Evolutionary conservation across 2,888 invertebrate genomes (phyloP).

Genomic region (Tetropium fuscum): DNA sequence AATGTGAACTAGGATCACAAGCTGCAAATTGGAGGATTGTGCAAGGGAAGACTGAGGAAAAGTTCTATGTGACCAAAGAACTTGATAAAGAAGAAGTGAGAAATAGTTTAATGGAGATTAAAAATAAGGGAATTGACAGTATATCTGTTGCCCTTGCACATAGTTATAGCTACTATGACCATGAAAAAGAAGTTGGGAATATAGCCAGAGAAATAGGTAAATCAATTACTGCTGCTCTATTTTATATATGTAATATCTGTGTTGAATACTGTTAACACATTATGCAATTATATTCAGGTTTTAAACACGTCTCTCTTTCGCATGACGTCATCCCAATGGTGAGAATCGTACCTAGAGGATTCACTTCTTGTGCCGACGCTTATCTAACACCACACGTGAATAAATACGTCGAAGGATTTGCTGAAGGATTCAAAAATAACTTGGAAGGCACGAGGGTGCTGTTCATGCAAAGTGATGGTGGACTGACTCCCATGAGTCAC

Average conservation of each 20-base stretch:
- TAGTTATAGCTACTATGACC: conserved; percentile 91
- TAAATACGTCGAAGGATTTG: conserved; percentile 87
- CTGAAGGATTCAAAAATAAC: conserved; percentile 85
- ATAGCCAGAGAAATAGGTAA: conserved; percentile 80
- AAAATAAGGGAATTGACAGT: conserved; percentile 85
- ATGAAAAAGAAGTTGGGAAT: conserved; percentile 85
- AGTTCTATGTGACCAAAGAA: conserved; percentile 78
- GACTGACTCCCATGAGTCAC: conserved; percentile 91
- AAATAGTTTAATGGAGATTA: conserved; percentile 73
- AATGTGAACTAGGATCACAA: conserved; percentile 73
- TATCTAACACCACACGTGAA: conserved; percentile 97
- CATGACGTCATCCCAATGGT: conserved; percentile 97
- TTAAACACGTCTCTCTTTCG: conserved; percentile 92
- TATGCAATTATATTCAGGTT: conserved; percentile 73
- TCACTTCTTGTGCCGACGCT: conserved; percentile 95
- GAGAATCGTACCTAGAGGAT: conserved; percentile 92
- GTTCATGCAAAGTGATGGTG: conserved; percentile 99
- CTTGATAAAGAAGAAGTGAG: conserved; percentile 77
- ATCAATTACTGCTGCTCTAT: too few species aligned
- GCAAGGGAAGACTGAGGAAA: conserved; percentile 77
- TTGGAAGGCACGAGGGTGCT: conserved; percentile 85
- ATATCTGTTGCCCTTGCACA: conserved; percentile 95
- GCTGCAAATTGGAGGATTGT: conserved; percentile 66
- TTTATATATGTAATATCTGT: too few species aligned
- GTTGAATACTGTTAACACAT: too few species aligned